Percentiles rank a stretch among this genome's conserved stretches.
Evolutionary conservation across 2,888 invertebrate species (phyloP).

Genomic region (Polyploca ridens): DNA sequence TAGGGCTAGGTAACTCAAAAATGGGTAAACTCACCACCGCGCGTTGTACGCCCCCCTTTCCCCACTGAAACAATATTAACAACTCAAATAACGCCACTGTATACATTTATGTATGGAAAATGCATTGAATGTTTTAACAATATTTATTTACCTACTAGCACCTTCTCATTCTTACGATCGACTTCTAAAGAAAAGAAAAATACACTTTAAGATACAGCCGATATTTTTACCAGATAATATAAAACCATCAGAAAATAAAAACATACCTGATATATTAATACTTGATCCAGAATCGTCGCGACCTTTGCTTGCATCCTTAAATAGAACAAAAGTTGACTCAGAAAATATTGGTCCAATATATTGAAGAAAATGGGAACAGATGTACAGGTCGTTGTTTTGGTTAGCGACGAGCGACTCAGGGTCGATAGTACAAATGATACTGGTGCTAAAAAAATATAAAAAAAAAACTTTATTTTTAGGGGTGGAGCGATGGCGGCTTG

Average conservation of each 20-base stretch:
- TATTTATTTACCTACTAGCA: constrained; percentile 59
- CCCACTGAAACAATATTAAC: constrained; percentile 51
- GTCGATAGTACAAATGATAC: too few species aligned
- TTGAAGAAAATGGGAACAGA: too few species aligned
- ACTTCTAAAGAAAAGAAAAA: constrained; percentile 36
- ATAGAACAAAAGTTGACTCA: constrained; percentile 13
- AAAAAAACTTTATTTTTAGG: too few species aligned
- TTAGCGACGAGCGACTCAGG: too few species aligned
- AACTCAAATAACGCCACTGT: neutral
- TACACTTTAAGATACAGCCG: neutral
- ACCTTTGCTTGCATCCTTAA: constrained; percentile 21
- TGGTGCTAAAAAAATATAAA: too few species aligned
- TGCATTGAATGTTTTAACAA: constrained; percentile 8
- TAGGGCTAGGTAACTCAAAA: too few species aligned
- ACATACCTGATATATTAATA: constrained; percentile 31
- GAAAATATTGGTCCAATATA: neutral
- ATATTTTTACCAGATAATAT: constrained; percentile 21
- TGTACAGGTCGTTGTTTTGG: too few species aligned
- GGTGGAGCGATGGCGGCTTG: too few species aligned
- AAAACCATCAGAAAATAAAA: neutral
- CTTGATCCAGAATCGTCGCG: constrained; percentile 27
- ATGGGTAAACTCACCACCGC: constrained; percentile 37
- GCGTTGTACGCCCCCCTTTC: constrained; percentile 43
- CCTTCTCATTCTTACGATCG: constrained; percentile 46
- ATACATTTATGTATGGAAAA: too few species aligned